These are phyloP conservation scores for Calameuta filiformis DNA, from an alignment of 2,888 invertebrate genomes.

Conservation along the genomic window DNA sequence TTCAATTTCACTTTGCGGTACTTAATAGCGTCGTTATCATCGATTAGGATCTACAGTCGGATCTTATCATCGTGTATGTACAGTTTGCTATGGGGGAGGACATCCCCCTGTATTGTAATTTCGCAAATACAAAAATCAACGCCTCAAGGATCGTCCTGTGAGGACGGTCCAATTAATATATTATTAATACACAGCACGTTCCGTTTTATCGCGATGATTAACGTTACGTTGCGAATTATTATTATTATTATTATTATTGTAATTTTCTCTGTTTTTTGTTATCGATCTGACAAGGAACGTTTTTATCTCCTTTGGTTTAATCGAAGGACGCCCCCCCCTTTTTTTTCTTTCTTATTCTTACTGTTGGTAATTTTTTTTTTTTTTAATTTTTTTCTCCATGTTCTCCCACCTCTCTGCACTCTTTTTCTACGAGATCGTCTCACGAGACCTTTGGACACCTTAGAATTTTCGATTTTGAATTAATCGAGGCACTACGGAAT, in stretches of 20 bases:
- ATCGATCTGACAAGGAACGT: not conserved
- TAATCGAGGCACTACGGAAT: not conserved
- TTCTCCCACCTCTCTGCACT: not conserved
- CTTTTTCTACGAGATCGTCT: not conserved
- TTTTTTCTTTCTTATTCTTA: constrained; percentile 14
- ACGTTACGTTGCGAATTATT: not conserved
- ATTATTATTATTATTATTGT: not conserved
- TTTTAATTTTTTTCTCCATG: not conserved
- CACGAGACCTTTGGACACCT: not conserved
- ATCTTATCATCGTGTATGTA: not conserved
- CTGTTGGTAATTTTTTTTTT: constrained; percentile 3
- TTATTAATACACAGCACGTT: not conserved
- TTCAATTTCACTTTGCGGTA: not conserved
- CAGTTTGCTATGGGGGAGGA: not conserved
- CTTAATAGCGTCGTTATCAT: not conserved
- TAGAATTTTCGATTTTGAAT: not conserved
- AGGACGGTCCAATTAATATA: not conserved
- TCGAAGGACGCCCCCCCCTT: not conserved
- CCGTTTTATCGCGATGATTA: not conserved
- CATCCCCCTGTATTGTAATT: not conserved
- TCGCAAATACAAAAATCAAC: not conserved
- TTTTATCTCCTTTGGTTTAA: not conserved
- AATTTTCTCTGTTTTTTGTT: not conserved
- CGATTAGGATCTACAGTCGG: not conserved
- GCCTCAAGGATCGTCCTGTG: not conserved